Conservation (phyloP, 2,797 vertebrate genomes). For the Synaphobranchus kaupii region DNA sequence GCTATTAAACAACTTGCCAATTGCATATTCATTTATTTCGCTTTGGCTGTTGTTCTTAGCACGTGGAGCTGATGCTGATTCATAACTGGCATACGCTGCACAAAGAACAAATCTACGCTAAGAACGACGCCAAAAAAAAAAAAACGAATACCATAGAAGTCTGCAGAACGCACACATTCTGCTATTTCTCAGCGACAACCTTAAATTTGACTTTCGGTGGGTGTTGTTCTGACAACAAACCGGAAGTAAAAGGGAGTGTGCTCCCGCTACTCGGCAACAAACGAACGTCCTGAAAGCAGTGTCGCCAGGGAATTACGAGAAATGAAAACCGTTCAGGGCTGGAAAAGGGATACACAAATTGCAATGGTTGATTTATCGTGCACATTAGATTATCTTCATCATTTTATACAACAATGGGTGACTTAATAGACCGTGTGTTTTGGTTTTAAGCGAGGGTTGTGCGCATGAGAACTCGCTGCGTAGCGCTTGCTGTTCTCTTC, state of each 20-base stretch:
- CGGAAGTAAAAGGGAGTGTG: slow-evolving; percentile 30
- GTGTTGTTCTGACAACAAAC: slow-evolving; percentile 31
- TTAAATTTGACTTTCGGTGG: slow-evolving; percentile 1
- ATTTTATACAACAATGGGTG: not conserved
- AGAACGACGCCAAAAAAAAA: not conserved
- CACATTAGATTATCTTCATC: too few species aligned
- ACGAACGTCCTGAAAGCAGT: not conserved
- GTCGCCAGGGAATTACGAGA: not conserved
- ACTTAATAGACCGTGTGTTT: not conserved
- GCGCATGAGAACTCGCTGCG: not conserved
- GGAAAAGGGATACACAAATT: not conserved
- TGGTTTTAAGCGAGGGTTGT: not conserved
- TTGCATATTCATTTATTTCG: not conserved
- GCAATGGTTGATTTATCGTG: not conserved
- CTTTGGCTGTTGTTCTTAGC: not conserved
- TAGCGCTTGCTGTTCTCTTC: not conserved
- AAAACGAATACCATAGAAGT: not conserved
- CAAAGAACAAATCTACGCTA: not conserved
- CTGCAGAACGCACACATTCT: not conserved
- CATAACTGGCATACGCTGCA: not conserved
- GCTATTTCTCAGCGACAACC: slow-evolving; percentile 6
- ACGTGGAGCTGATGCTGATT: not conserved
- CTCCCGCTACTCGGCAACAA: slow-evolving; percentile 2
- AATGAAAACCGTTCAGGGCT: not conserved
- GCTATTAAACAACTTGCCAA: not conserved